Percentiles rank a stretch among this genome's conserved stretches.
Evolutionary conservation across 2,113 vertebrate species (phyloP).

Genomic region (Archocentrus centrarchus): DNA sequence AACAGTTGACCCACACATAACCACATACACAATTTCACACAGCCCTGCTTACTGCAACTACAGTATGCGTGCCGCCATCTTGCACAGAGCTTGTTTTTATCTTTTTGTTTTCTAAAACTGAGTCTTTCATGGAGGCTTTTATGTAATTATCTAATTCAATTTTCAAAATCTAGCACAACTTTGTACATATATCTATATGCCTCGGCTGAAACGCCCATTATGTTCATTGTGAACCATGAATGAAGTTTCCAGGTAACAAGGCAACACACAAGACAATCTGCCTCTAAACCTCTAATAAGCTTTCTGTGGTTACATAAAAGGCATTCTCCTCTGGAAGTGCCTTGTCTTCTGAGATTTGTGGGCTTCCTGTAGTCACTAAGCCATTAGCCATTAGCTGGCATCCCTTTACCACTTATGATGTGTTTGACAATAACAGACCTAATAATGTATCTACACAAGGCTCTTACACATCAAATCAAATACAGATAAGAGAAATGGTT

Average conservation of each 20-base stretch:
- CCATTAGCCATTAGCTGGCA: conserved; percentile 62
- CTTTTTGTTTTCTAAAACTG: no score
- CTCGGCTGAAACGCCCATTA: no score
- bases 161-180: neutral
- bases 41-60: no score
- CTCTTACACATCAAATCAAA: neutral
- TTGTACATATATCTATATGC: neutral
- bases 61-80: no score
- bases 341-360: conserved; percentile 22
- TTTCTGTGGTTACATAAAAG: conserved; percentile 40
- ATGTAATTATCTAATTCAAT: neutral
- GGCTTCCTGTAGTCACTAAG: conserved; percentile 45
- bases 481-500: neutral
- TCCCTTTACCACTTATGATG: conserved; percentile 36
- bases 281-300: conserved; percentile 27
- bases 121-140: neutral
- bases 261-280: neutral
- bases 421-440: conserved; percentile 14
- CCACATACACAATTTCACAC: no score
- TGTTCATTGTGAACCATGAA: neutral
- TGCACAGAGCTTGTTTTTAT: no score
- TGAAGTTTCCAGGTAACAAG: neutral
- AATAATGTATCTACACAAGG: conserved; percentile 15
- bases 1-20: no score
- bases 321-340: conserved; percentile 20